Evolutionary conservation across 2,797 vertebrate genomes (phyloP), one percentile per base, ranked within the genome.

Genomic region (Staurois parvus): DNA sequence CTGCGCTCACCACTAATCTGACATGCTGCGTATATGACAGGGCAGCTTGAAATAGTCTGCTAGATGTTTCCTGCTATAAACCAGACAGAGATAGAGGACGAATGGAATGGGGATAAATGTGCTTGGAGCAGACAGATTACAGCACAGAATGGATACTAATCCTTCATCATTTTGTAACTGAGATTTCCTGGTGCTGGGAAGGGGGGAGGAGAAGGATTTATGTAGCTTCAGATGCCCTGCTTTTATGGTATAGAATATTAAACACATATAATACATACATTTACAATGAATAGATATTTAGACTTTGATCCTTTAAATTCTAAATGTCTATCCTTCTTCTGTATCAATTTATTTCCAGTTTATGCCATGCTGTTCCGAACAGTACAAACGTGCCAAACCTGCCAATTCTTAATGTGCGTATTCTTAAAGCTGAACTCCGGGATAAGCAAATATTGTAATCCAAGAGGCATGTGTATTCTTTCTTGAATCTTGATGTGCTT

Each of bases 141-240:
- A 0, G 0, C 19, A 34, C 29, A 52, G 30, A 56, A 30, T 59
- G 67, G 78, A 56, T 34, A 24, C 29, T 80, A 80, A 80, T 80
- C 78, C 78, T 34, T 67, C 45, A 70, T 80, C 78, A 48, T n/a
- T 70, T 24, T 80, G 67, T 37, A 80, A 34, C 48, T 30, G 77
- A 68, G 66, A 40, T 48, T 69, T 42, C 5, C 17, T 19, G 28
- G 37, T 78, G 34, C 4, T 37, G 34, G 59, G 34, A 8, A 5
- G 32, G 32, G 32, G 32, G n/a, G n/a, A 9, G 59, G 37, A 30
- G 29, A 19, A 17, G 37, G 34, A 24, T n/a, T 26, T 67, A 34
- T 17, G n/a, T 40, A 17, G 26, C 26, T 64, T 32, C n/a, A 40
- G 19, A 62, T 66, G 62, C 3, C 59, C 21, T 64, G n/a, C 24